A percentile compares a stretch with the other conserved stretches of the same genome.
These are phyloP conservation scores for Pleuronectes platessa DNA, from an alignment of 2,113 vertebrate species.

Conservation along the genomic window DNA sequence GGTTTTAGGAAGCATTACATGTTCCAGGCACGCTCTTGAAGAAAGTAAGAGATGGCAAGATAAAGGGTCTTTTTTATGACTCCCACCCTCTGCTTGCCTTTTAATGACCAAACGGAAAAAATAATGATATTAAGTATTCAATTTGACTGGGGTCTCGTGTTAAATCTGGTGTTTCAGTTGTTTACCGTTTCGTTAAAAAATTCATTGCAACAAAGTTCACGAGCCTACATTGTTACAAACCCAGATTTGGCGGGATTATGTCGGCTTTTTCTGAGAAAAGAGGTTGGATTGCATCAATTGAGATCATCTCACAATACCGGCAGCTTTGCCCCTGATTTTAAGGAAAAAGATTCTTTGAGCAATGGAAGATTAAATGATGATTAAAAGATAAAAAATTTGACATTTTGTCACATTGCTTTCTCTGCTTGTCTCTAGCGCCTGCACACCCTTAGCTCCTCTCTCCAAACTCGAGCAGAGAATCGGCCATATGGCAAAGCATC, in stretches of 20 bases:
- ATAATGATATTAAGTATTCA: slow-evolving; percentile 39
- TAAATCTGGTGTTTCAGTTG: slow-evolving; percentile 26
- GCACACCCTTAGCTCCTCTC: slow-evolving; percentile 42
- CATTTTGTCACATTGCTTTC: slow-evolving; percentile 35
- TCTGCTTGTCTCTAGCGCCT: slow-evolving; percentile 30
- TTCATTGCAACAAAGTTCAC: slow-evolving; percentile 14
- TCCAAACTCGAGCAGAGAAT: slow-evolving; percentile 49
- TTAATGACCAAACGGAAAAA: slow-evolving; percentile 37
- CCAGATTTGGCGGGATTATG: slow-evolving; percentile 30
- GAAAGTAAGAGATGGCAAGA: slow-evolving; percentile 41
- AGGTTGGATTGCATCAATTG: slow-evolving; percentile 27
- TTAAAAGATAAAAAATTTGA: slow-evolving; percentile 13
- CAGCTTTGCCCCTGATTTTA: slow-evolving; percentile 31
- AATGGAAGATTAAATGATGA: slow-evolving; percentile 34
- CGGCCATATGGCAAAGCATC: slow-evolving; percentile 69
- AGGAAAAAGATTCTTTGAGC: slow-evolving; percentile 22
- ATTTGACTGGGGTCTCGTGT: slow-evolving; percentile 17
- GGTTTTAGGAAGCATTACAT: slow-evolving; percentile 42
- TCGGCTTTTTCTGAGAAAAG: slow-evolving; percentile 19
- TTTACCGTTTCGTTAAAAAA: slow-evolving; percentile 38
- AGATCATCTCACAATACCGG: slow-evolving; percentile 28
- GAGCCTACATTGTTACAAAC: slow-evolving; percentile 23
- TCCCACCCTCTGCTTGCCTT: slow-evolving; percentile 37
- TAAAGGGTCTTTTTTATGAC: slow-evolving; percentile 51
- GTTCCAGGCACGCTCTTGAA: slow-evolving; percentile 53